Evolutionary conservation across 1,140 invertebrate species (phyloP).

Genomic region (Bombus waltoni): DNA sequence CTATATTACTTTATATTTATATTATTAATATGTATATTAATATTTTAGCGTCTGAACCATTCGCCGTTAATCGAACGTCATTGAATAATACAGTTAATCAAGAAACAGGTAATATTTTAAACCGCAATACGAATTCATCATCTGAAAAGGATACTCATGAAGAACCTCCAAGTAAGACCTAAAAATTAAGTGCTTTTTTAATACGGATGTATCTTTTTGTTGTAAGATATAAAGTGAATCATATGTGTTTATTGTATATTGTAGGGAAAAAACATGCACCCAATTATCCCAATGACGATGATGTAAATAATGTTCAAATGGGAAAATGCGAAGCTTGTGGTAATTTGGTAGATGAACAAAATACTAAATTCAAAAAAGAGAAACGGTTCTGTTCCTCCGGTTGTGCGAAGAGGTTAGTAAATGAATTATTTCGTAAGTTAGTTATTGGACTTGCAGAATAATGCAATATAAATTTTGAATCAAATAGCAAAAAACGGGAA

Average conservation of each 20-base stretch:
- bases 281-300: constrained; percentile 80
- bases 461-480: constrained; percentile 1
- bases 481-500: constrained; percentile 80
- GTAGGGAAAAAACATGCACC: constrained; percentile 77
- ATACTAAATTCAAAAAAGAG: constrained; percentile 88
- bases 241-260: constrained; percentile 27
- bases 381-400: constrained; percentile 91
- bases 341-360: constrained; percentile 85
- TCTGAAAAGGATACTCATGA: constrained; percentile 85
- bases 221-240: background rate
- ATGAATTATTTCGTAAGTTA: constrained; percentile 24
- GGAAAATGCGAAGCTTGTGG: constrained; percentile 92
- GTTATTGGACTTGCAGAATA: background rate
- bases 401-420: constrained; percentile 87
- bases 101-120: constrained; percentile 78
- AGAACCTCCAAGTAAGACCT: constrained; percentile 88
- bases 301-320: constrained; percentile 81
- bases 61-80: constrained; percentile 89
- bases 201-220: constrained; percentile 2
- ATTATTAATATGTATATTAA: background rate
- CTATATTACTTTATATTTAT: background rate
- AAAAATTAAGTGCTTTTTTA: constrained; percentile 8
- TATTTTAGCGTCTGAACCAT: constrained; percentile 89
- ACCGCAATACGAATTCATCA: constrained; percentile 81
- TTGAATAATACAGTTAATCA: constrained; percentile 81